phyloP scores from a whole-genome alignment of 2,888 invertebrate genomes.

The Trichogramma evanescens region DNA sequence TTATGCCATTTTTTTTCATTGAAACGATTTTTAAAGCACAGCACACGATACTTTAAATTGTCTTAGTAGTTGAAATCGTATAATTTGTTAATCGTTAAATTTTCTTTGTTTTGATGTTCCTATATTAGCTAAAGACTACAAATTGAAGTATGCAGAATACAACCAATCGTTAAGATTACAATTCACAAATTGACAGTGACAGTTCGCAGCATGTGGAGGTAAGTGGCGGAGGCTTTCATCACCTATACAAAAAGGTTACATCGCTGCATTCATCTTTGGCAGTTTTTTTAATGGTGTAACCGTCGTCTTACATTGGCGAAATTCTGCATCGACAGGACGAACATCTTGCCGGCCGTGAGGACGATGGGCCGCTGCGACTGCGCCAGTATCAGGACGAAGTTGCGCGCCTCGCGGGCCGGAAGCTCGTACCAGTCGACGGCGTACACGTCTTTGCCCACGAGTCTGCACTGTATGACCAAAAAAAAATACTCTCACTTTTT shows the following conservation, averaged over 20 bases:
- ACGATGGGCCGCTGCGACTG: constrained; percentile 26
- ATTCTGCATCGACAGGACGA: constrained; percentile 29
- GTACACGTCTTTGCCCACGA: constrained; percentile 29
- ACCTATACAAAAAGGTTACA: constrained; percentile 11
- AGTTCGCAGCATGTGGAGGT: constrained; percentile 20
- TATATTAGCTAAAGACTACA: no score
- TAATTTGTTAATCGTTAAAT: no score
- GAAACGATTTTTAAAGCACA: no score
- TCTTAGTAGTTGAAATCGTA: no score
- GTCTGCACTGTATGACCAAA: constrained; percentile 21
- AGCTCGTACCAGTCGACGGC: constrained; percentile 31
- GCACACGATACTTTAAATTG: no score
- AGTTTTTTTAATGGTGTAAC: not conserved
- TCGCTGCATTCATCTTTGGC: not conserved
- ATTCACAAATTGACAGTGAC: not conserved
- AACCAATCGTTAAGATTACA: no score
- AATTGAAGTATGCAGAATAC: no score
- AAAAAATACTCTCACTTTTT: not conserved
- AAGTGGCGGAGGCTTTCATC: constrained; percentile 18
- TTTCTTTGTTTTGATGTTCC: no score
- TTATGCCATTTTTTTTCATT: no score
- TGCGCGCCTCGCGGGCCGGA: constrained; percentile 21
- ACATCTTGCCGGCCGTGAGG: constrained; percentile 31
- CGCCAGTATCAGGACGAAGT: constrained; percentile 27
- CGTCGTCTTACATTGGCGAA: constrained; percentile 30